These are phyloP conservation scores for Numida meleagris DNA, from an alignment of 2,113 vertebrate species.

Conservation along the genomic window DNA sequence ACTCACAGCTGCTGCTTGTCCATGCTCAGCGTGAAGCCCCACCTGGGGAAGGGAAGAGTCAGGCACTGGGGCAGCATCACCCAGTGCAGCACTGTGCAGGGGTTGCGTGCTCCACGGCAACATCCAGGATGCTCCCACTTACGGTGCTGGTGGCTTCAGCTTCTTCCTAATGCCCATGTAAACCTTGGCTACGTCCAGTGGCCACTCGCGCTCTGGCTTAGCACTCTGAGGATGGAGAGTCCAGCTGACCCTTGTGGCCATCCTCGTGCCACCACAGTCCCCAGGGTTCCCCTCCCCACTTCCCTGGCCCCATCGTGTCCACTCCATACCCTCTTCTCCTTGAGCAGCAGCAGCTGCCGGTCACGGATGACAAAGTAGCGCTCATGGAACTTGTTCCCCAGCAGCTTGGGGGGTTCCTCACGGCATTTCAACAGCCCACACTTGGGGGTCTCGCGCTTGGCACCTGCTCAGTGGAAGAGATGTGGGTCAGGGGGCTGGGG, in stretches of 20 bases:
- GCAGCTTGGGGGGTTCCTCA: constrained; percentile 90
- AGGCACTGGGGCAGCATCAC: not conserved
- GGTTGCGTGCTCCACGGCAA: not conserved
- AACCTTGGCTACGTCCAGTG: constrained; percentile 89
- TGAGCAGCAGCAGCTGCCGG: constrained; percentile 89
- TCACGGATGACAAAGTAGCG: constrained; percentile 90
- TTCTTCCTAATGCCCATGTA: constrained; percentile 94
- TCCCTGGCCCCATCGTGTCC: not conserved
- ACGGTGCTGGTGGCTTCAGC: constrained; percentile 92
- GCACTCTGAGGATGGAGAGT: constrained; percentile 78
- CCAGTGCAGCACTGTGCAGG: rapidly evolving
- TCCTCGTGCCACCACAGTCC: rapidly evolving
- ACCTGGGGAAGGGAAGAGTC: constrained; percentile 75
- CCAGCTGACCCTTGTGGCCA: not conserved
- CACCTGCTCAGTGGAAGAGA: constrained; percentile 71
- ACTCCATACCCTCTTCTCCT: constrained; percentile 89
- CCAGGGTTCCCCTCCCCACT: not conserved
- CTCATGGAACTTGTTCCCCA: constrained; percentile 94
- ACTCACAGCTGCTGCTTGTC: constrained; percentile 97
- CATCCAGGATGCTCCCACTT: not conserved
- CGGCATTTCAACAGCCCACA: constrained; percentile 90
- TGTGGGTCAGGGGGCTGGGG: not conserved
- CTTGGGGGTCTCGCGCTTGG: constrained; percentile 87
- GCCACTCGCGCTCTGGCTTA: constrained; percentile 93
- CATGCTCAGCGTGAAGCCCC: constrained; percentile 90